Evolutionary conservation across 1,140 invertebrate species (phyloP).

Genomic region (Drosophila pachea): DNA sequence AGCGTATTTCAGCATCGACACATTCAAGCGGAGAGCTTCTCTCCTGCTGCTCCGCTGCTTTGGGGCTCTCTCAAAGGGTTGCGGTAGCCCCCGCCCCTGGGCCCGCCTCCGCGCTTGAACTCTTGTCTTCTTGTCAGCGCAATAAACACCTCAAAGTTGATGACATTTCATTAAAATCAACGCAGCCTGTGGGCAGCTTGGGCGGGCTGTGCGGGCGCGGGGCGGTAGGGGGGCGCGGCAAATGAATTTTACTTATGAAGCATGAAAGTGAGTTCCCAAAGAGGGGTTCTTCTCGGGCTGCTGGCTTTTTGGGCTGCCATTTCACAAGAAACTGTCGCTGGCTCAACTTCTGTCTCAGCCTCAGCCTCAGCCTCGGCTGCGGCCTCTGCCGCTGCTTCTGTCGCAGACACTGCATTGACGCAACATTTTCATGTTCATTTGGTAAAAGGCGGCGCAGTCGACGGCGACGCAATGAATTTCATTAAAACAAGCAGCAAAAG

Average conservation of each 20-base stretch:
- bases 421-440: conserved; percentile 72
- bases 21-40: neutral
- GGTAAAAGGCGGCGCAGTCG: conserved; percentile 47
- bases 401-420: conserved; percentile 39
- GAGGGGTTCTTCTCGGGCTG: conserved; percentile 45
- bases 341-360: too few relatives aligned
- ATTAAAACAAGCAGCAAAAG: conserved; percentile 72
- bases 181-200: conserved; percentile 15
- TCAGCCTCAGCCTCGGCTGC: too few relatives aligned
- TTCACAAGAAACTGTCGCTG: too few relatives aligned
- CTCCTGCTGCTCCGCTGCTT: conserved; percentile 21
- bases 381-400: too few relatives aligned
- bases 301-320: conserved; percentile 30
- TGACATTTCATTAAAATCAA: conserved; percentile 77
- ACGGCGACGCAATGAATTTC: conserved; percentile 66
- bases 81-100: neutral
- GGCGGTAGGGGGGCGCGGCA: conserved; percentile 40
- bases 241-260: conserved; percentile 75
- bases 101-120: neutral
- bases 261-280: conserved; percentile 71
- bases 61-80: conserved; percentile 64
- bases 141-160: conserved; percentile 78
- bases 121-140: conserved; percentile 62
- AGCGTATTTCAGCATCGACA: neutral
- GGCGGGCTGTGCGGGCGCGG: neutral